phyloP scores from a whole-genome alignment of 2,888 invertebrate genomes.

The Drosophila peninsularis region DNA sequence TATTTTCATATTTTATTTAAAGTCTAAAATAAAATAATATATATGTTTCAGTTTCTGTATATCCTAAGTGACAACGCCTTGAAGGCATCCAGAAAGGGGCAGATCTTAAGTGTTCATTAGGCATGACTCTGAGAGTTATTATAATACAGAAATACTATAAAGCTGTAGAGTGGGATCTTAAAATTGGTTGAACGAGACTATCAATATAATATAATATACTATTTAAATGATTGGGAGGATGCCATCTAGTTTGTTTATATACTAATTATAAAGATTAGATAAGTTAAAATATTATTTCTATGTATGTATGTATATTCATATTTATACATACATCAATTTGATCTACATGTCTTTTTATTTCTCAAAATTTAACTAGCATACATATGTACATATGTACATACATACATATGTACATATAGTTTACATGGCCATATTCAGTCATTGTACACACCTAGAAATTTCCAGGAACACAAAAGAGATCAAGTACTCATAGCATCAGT shows the following conservation, averaged over 20 bases:
- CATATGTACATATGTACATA: neutral
- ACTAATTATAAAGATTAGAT: no score
- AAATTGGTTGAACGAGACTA: no score
- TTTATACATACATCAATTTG: no score
- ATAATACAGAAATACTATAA: conserved; percentile 23
- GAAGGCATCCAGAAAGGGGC: conserved; percentile 17
- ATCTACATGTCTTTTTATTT: no score
- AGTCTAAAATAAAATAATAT: conserved; percentile 38
- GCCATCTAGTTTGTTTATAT: neutral
- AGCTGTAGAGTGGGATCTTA: neutral
- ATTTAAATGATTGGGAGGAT: neutral
- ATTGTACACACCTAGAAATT: neutral
- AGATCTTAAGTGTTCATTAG: conserved; percentile 40
- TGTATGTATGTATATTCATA: no score
- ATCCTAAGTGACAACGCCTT: conserved; percentile 8
- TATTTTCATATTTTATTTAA: conserved; percentile 67
- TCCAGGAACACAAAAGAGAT: neutral
- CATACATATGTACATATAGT: neutral
- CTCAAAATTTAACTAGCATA: no score
- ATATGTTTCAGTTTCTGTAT: conserved; percentile 7
- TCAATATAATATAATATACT: no score
- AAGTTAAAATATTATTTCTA: no score
- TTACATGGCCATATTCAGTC: no score
- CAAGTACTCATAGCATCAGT: neutral
- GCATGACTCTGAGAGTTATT: conserved; percentile 3